phyloP scores from a whole-genome alignment of 1,140 invertebrate genomes.

The Atta cephalotes region DNA sequence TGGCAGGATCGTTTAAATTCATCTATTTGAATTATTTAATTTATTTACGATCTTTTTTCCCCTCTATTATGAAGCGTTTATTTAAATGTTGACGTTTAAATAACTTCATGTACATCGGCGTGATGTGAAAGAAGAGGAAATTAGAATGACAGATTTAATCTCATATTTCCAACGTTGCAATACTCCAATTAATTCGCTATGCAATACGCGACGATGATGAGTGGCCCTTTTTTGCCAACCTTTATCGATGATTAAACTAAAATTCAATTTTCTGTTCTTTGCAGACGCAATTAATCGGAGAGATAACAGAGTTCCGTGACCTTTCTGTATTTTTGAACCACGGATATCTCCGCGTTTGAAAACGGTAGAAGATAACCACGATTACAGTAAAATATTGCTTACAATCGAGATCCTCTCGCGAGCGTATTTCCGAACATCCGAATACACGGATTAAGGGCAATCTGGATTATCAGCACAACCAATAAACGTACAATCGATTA shows the following conservation, averaged over 20 bases:
- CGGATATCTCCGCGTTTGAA: background rate
- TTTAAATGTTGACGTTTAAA: conserved; percentile 23
- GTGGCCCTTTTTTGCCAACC: background rate
- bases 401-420: conserved; percentile 35
- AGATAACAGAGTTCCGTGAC: conserved; percentile 40
- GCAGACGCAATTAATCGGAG: conserved; percentile 42
- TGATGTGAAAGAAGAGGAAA: conserved; percentile 17
- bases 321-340: conserved; percentile 41
- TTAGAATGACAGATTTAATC: conserved; percentile 44
- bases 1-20: background rate
- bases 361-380: conserved; percentile 42
- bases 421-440: conserved; percentile 56
- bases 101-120: background rate
- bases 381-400: conserved; percentile 60
- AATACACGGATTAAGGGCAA: conserved; percentile 55
- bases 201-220: conserved; percentile 23
- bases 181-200: conserved; percentile 25
- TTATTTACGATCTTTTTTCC: background rate
- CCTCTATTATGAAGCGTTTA: background rate
- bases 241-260: conserved; percentile 33
- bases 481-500: conserved; percentile 63
- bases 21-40: background rate
- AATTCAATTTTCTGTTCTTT: conserved; percentile 56
- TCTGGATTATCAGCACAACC: conserved; percentile 57
- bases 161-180: conserved; percentile 15